Evolutionary conservation across 2,797 vertebrate genomes (phyloP), one percentile per base, ranked within the genome.

Genomic region (Aulostomus chinensis): DNA sequence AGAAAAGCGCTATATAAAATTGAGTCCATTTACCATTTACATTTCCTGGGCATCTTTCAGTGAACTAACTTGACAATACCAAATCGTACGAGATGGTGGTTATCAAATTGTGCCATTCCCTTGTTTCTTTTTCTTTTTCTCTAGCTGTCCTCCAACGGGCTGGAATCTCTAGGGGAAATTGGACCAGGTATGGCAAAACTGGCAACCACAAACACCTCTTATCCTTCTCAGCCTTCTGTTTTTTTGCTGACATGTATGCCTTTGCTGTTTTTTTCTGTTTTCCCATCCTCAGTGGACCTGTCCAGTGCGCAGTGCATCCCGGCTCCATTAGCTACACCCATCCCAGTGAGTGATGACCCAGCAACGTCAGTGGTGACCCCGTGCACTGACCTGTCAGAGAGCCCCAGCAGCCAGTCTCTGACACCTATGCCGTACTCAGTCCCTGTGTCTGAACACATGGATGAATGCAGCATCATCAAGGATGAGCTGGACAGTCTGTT

Each of bases 91-190:
- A n/a, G n/a, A n/a, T n/a, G n/a, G n/a, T n/a, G n/a, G n/a, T n/a
- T n/a, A n/a, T n/a, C n/a, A n/a, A n/a, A n/a, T n/a, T n/a, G n/a
- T n/a, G n/a, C n/a, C n/a, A n/a, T n/a, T n/a, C n/a, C n/a, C 32
- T 56, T 35, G 57, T 55, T 9, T 20, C 16, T 34, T 3, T 20
- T 15, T 67, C 4, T 25, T 10, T 45, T 42, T 47, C 26, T 50
- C 20, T 28, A 98, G 97, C 86, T 89, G 69, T 89, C 92, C 35
- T 91, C 93, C 59, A 96, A 95, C 64, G 95, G 94, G 58, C 88
- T 96, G 42, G 92, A 95, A 21, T 94, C 93, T 16, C 89, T 99
- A 76, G 94, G 94, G 69, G 96, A 98, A 86, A 97, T 97, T 0
- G 92, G 93, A 84, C 91, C 92, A 93, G 94, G 96, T 97, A 92